Base-by-base conservation (phyloP, 2,797 vertebrate genomes). In the Epinephelus coioides region DNA sequence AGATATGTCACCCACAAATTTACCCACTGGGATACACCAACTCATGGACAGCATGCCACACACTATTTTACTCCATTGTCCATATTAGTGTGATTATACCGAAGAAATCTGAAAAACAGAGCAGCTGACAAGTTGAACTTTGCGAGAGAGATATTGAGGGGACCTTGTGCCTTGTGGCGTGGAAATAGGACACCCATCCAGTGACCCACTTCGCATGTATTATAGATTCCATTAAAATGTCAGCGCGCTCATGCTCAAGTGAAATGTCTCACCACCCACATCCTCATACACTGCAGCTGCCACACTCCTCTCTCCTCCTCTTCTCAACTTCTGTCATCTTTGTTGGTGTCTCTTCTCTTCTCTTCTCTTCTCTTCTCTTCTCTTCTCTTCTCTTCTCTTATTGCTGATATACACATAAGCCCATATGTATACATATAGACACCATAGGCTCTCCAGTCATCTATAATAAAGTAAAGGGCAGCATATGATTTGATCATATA, bases 221-320 rank as follows among this genome's bases (percentile, higher is more conserved):
- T 92, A 91, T 89, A 86, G 87, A 93, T 90, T 88, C 90, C 84
- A 92, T 92, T 93, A 91, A 93, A 93, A 90, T 93, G 89, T 91
- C 92, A 92, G 77, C 63, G 54, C 34, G 38, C 79, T 85, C 81
- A 79, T 80, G 78, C 84, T 90, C 80, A 50, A 89, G 77, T 77
- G 80, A 91, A 83, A 85, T 60, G 25, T 80, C 82, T 86, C 86
- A 57, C 87, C 89, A 34, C 90, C 88, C 91, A 93, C 89, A 79
- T 88, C 76, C 81, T 86, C 76, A 38, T 50, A 25, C 71, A 53
- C 74, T 73, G 81, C 83, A 82, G 76, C 84, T 87, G 85, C 82
- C 80, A 44, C 56, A 0, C 69, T 79, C 75, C 49, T 76, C 65
- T 79, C 63, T 76, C 68, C 74, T 81, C 78, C 69, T 75, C 79